A percentile compares a stretch with the other conserved stretches of the same genome.
These are phyloP conservation scores for Phoenicopterus ruber DNA, from an alignment of 2,113 vertebrate species.

Conservation along the genomic window DNA sequence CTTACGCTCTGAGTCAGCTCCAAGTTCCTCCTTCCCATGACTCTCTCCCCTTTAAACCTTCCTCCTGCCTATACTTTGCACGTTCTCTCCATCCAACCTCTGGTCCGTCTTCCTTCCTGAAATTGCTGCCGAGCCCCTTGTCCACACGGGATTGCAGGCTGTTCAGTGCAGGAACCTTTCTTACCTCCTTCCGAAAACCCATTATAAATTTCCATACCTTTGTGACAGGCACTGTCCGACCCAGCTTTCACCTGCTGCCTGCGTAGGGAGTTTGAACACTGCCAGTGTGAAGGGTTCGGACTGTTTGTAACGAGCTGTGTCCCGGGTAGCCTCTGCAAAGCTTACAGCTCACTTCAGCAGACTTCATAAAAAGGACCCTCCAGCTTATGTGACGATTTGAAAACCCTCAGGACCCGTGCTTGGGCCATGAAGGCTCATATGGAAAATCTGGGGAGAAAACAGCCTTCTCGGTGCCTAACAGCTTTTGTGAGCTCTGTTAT, in stretches of 20 bases:
- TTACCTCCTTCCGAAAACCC: neutral
- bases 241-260: neutral
- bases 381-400: rapidly evolving
- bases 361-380: neutral
- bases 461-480: rapidly evolving
- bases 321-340: neutral
- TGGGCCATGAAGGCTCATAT: neutral
- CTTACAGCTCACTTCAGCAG: neutral
- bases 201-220: rapidly evolving
- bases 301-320: rapidly evolving
- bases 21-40: neutral
- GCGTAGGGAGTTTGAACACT: neutral
- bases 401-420: rapidly evolving
- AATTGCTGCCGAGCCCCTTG: neutral
- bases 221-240: neutral
- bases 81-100: neutral
- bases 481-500: neutral
- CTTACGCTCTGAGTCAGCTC: neutral
- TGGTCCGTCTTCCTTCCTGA: neutral
- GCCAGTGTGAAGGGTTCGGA: rapidly evolving
- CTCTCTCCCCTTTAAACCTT: neutral
- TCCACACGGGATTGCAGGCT: rapidly evolving
- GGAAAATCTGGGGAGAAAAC: neutral
- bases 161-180: neutral
- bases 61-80: neutral